Base-by-base conservation (phyloP, 2,888 invertebrate genomes). In the Cheilosia pagana region DNA sequence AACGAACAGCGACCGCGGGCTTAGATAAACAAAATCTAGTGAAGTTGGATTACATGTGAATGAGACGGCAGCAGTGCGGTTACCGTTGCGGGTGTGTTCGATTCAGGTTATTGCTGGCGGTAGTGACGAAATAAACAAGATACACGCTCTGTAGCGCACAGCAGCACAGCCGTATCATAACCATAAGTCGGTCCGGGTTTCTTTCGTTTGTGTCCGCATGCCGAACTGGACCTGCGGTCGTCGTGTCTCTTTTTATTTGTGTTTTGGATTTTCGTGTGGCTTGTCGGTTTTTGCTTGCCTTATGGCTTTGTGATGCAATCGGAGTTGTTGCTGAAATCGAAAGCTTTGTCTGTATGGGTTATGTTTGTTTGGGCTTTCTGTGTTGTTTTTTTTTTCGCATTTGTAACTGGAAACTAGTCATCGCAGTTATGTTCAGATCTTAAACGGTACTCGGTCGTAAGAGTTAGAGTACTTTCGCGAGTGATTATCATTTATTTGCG, bases 181-280 rank as follows among this genome's bases (percentile, higher is more conserved):
- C 35, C 63, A 55, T 43, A 50, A 55, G 21, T 59, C 50, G 59
- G 63, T 70, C 70, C 70, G 57, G 57, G 57, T 48, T 50, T 75
- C 67, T 55, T 72, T 59, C 74, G 39, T 55, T 59, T 79, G 68
- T 48, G 83, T 83, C 83, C 83, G 83, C 83, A 83, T 83, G 79
- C 65, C 79, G 39, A 68, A 50, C 78, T 70, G 68, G 74, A 70
- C 70, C 35, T 52, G 68, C 45, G 41, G 70, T 19, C 23, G 45
- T 74, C 10, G 35, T 35, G 35, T 35, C 12, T 35, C 14, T 45
- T 19, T 48, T 52, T n/a, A 21, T 35, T 21, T 55, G 19, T 19
- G 23, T 41, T 28, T 59, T 50, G 16, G 39, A 48, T n/a, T 35
- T 65, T n/a, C 5, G 12, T 55, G 8, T 55, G n/a, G 57, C 50